These are phyloP conservation scores for Troides aeacus DNA, from an alignment of 2,888 invertebrate species.

Conservation along the genomic window DNA sequence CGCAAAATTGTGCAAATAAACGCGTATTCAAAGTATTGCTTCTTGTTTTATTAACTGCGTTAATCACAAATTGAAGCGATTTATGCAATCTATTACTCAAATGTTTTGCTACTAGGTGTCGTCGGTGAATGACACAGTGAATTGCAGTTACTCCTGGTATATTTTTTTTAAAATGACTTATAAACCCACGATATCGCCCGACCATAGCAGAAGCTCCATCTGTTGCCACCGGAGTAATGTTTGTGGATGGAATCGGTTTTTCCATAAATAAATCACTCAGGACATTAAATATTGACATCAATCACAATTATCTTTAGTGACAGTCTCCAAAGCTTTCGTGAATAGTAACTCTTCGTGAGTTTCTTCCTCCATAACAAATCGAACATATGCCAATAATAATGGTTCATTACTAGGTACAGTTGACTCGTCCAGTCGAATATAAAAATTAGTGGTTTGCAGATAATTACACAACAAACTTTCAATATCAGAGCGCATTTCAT, in stretches of 20 bases:
- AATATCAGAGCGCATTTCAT: too few species aligned
- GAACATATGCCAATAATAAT: too few species aligned
- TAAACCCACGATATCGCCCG: neutral
- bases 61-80: conserved; percentile 29
- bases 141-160: neutral
- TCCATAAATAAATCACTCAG: neutral
- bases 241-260: neutral
- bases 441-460: too few species aligned
- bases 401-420: too few species aligned
- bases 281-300: neutral
- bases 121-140: conserved; percentile 5
- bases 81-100: conserved; percentile 24
- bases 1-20: conserved; percentile 32
- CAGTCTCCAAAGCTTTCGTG: too few species aligned
- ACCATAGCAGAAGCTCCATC: neutral
- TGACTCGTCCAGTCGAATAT: too few species aligned
- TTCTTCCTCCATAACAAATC: neutral
- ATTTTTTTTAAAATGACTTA: neutral
- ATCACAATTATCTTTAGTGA: too few species aligned
- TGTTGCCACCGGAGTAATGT: neutral
- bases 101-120: conserved; percentile 28
- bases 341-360: too few species aligned
- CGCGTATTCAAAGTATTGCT: conserved; percentile 33
- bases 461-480: too few species aligned
- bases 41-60: conserved; percentile 30